These are phyloP conservation scores for Paragorgia papillata DNA, from an alignment of 92 coral and sea anemone genomes.

Conservation along the genomic window DNA sequence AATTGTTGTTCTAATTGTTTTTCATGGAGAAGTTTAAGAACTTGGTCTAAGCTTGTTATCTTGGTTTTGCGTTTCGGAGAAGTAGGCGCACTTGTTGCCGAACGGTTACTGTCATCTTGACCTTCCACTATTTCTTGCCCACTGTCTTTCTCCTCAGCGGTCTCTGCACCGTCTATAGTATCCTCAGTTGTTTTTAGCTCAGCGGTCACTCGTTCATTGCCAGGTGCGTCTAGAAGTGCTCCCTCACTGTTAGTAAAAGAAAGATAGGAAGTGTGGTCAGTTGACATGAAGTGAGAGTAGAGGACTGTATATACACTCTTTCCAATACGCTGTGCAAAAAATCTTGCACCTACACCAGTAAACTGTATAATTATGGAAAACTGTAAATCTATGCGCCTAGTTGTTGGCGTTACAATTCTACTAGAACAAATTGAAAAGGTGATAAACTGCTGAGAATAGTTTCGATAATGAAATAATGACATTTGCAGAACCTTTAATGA, in stretches of 20 bases:
- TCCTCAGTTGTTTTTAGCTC: neutral
- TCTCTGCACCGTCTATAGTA: neutral
- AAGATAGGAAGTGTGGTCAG: neutral
- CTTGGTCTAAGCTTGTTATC: slow-evolving; percentile 80
- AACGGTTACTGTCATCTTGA: neutral
- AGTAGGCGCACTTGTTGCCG: slow-evolving; percentile 29
- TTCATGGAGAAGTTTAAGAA: slow-evolving; percentile 82
- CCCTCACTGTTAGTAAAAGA: neutral
- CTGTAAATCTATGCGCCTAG: too few relatives aligned
- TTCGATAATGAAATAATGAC: too few relatives aligned
- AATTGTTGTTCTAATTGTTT: slow-evolving; percentile 78
- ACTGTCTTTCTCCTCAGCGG: neutral
- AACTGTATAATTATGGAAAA: too few relatives aligned
- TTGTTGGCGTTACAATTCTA: too few relatives aligned
- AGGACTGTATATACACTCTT: too few relatives aligned
- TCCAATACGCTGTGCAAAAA: too few relatives aligned
- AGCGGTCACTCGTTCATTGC: neutral
- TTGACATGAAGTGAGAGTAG: too few relatives aligned
- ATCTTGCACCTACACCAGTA: too few relatives aligned
- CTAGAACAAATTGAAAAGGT: too few relatives aligned
- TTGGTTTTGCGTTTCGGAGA: slow-evolving; percentile 44
- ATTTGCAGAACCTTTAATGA: too few relatives aligned
- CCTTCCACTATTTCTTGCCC: neutral
- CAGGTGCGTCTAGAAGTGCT: neutral
- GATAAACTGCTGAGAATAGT: too few relatives aligned